phyloP scores from a whole-genome alignment of 2,113 vertebrate species.

The Raphicerus campestris region DNA sequence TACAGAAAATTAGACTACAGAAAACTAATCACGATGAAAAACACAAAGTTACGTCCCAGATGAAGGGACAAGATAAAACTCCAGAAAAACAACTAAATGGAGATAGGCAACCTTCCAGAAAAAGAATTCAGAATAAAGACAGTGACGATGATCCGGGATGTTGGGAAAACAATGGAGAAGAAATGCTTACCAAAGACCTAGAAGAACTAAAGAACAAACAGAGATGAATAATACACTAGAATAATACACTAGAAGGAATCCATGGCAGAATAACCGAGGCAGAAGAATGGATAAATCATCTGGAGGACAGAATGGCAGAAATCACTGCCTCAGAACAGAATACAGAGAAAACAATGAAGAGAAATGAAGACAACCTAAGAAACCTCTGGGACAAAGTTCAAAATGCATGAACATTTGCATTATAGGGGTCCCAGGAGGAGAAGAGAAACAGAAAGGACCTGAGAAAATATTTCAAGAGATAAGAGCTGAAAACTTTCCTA shows the following conservation, averaged over 20 bases:
- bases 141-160: not conserved
- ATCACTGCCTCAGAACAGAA: not conserved
- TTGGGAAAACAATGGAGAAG: not conserved
- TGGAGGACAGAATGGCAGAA: not conserved
- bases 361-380: not conserved
- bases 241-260: not conserved
- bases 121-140: not conserved
- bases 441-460: not conserved
- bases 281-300: not conserved
- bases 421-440: not conserved
- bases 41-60: not conserved
- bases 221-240: not conserved
- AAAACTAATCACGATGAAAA: not conserved
- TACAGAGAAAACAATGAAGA: not conserved
- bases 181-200: not conserved
- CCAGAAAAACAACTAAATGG: not conserved
- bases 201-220: not conserved
- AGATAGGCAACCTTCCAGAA: not conserved
- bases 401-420: not conserved
- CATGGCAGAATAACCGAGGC: not conserved
- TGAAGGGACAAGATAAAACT: not conserved
- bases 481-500: not conserved
- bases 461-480: not conserved
- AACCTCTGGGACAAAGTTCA: not conserved
- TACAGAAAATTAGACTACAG: not conserved